phyloP scores from a whole-genome alignment of 1,140 invertebrate species.

The Euglossa dilemma region DNA sequence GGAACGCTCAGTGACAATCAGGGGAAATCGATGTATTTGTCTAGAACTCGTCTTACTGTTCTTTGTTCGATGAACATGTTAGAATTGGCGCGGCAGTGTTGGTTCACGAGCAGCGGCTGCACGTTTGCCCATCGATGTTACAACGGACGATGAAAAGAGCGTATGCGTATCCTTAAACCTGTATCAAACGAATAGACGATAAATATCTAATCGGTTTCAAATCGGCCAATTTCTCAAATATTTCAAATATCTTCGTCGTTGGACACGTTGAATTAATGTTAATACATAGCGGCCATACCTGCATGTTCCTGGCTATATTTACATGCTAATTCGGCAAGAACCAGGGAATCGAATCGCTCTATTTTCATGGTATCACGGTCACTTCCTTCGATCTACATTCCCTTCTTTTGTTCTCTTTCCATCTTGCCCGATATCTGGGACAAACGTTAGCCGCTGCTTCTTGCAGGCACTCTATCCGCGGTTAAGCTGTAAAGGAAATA shows the following conservation, averaged over 20 bases:
- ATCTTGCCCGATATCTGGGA: constrained; percentile 19
- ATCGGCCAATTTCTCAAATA: neutral
- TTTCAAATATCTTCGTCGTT: neutral
- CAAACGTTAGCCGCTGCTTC: constrained; percentile 49
- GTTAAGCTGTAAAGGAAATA: constrained; percentile 60
- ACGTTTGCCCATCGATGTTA: constrained; percentile 19
- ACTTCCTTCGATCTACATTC: neutral
- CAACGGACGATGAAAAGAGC: constrained; percentile 24
- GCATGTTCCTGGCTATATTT: neutral
- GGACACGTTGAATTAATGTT: neutral
- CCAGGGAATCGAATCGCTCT: neutral
- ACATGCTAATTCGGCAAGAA: neutral
- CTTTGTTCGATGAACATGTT: constrained; percentile 49
- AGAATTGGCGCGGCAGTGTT: constrained; percentile 68
- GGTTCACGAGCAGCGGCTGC: constrained; percentile 53
- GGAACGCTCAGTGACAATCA: constrained; percentile 58
- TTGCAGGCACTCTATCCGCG: constrained; percentile 66
- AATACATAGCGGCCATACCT: neutral
- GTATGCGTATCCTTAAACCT: neutral
- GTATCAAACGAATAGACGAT: neutral
- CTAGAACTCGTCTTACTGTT: constrained; percentile 10
- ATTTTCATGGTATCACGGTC: neutral
- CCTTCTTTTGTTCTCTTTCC: constrained; percentile 22
- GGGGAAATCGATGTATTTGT: constrained; percentile 56
- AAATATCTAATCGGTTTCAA: neutral